A percentile compares a stretch with the other conserved stretches of the same genome.
Evolutionary conservation across 2,888 invertebrate genomes (phyloP).

Genomic region (Phortica okadai): DNA sequence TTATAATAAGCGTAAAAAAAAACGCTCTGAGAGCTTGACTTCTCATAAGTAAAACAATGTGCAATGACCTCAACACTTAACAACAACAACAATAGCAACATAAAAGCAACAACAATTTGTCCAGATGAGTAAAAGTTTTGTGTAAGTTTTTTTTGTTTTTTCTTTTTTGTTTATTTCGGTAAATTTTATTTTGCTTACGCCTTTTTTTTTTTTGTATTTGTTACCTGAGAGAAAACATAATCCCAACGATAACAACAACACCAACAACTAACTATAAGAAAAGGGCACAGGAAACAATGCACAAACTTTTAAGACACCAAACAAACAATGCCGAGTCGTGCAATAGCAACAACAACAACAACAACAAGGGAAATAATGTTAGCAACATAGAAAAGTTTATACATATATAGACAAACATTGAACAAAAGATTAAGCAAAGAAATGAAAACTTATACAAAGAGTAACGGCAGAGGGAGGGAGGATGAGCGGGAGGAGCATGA

Average conservation of each 20-base stretch:
- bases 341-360: conserved; percentile 34
- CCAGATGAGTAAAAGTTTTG: background rate
- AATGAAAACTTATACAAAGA: background rate
- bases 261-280: background rate
- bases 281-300: conserved; percentile 57
- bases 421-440: conserved; percentile 66
- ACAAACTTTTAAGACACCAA: conserved; percentile 52
- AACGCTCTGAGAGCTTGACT: background rate
- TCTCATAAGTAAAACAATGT: background rate
- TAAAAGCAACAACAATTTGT: background rate
- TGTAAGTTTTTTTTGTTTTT: background rate
- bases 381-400: conserved; percentile 35
- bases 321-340: conserved; percentile 25
- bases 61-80: background rate
- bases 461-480: too few relatives aligned
- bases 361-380: background rate
- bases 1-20: background rate
- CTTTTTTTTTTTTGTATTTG: background rate
- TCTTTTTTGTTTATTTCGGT: background rate
- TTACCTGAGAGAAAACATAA: conserved; percentile 20
- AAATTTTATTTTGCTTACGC: background rate
- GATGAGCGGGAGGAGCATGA: background rate
- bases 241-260: conserved; percentile 25
- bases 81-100: background rate
- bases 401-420: conserved; percentile 69